A percentile compares a stretch with the other conserved stretches of the same genome.
These are phyloP conservation scores for Dicyrtomina minuta DNA, from an alignment of 2,888 invertebrate species.

Conservation along the genomic window DNA sequence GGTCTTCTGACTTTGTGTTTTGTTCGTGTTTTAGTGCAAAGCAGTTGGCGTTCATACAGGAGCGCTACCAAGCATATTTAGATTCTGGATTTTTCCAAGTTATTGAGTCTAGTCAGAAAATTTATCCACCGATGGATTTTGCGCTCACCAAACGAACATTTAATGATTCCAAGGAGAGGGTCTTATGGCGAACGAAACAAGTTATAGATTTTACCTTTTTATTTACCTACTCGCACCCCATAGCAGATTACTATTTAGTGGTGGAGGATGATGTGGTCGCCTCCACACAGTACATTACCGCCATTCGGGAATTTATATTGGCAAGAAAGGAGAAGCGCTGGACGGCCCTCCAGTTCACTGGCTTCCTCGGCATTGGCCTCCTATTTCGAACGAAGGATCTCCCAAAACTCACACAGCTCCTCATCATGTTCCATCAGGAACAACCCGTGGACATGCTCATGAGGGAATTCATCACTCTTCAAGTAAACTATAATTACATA, in stretches of 20 bases:
- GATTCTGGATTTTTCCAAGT: conserved; percentile 56
- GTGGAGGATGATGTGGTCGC: conserved; percentile 57
- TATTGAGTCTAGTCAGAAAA: conserved; percentile 54
- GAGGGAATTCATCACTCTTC: conserved; percentile 54
- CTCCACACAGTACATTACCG: conserved; percentile 54
- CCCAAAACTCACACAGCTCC: conserved; percentile 52
- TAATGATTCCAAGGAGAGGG: conserved; percentile 55
- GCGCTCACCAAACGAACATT: conserved; percentile 54
- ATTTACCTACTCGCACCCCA: conserved; percentile 54
- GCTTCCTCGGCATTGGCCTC: conserved; percentile 56
- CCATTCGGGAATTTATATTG: conserved; percentile 55
- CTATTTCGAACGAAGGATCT: conserved; percentile 54
- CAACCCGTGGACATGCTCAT: conserved; percentile 55
- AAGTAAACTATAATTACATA: too few species aligned
- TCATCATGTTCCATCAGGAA: conserved; percentile 54
- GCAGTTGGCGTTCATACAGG: conserved; percentile 47
- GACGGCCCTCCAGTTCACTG: conserved; percentile 56
- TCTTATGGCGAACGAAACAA: conserved; percentile 57
- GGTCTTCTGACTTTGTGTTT: too few species aligned
- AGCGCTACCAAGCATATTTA: conserved; percentile 52
- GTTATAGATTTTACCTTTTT: conserved; percentile 57
- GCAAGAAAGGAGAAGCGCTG: conserved; percentile 51
- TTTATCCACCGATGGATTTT: conserved; percentile 54
- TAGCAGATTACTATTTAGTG: conserved; percentile 56
- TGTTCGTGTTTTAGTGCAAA: conserved; percentile 37